A percentile compares a stretch with the other conserved stretches of the same genome.
These are phyloP conservation scores for Phycodurus eques DNA, from an alignment of 2,113 vertebrate species.

Conservation along the genomic window DNA sequence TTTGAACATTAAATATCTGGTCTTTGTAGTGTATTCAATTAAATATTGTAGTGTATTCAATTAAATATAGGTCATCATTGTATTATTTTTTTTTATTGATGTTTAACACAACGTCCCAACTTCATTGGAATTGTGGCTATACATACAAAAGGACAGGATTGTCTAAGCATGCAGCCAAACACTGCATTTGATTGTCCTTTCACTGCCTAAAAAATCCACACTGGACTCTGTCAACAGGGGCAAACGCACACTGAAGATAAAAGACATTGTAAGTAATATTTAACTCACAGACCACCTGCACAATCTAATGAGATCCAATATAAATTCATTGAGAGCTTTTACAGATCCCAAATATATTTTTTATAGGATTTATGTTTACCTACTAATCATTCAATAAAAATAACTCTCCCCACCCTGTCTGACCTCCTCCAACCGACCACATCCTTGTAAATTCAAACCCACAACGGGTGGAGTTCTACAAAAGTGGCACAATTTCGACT, in stretches of 20 bases:
- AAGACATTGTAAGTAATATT: background rate
- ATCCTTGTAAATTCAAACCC: background rate
- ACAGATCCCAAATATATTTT: background rate
- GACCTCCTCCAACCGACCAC: background rate
- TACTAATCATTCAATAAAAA: background rate
- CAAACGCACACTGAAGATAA: background rate
- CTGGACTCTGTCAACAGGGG: background rate
- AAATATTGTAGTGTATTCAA: too few relatives aligned
- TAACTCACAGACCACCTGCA: background rate
- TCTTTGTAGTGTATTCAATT: too few relatives aligned
- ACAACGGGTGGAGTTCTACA: background rate
- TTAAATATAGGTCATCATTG: too few relatives aligned
- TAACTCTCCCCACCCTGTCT: background rate
- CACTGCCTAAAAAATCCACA: slow-evolving; percentile 29
- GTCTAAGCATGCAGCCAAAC: slow-evolving; percentile 44
- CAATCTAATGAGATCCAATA: background rate
- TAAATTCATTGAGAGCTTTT: background rate
- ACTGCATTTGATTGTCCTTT: slow-evolving; percentile 8
- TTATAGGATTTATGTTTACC: background rate
- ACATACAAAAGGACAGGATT: slow-evolving; percentile 10
- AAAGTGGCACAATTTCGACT: background rate
- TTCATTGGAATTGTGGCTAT: too few relatives aligned
- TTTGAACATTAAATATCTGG: too few relatives aligned
- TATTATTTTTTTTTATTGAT: too few relatives aligned
- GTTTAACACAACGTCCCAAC: too few relatives aligned